A percentile compares a stretch with the other conserved stretches of the same genome.
These are phyloP conservation scores for Ophioninae sp. DNA, from an alignment of 2,888 invertebrate genomes.

Conservation along the genomic window DNA sequence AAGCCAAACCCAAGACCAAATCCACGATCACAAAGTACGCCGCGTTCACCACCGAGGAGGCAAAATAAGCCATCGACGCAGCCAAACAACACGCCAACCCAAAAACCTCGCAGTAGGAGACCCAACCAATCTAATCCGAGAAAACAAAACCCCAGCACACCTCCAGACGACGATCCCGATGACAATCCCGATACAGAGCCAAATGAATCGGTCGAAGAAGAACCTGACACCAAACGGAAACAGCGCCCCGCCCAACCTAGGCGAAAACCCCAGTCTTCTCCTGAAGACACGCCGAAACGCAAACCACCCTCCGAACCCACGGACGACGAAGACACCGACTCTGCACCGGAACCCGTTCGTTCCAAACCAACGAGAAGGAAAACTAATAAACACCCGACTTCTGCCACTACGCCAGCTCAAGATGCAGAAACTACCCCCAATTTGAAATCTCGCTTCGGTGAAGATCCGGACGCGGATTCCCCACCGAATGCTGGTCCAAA, in stretches of 20 bases:
- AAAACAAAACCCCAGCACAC: constrained; percentile 17
- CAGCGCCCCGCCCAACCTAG: constrained; percentile 25
- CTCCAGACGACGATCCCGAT: constrained; percentile 16
- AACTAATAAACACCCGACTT: constrained; percentile 3
- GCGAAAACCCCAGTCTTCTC: constrained; percentile 33
- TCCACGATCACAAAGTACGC: constrained; percentile 16
- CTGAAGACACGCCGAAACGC: constrained; percentile 16
- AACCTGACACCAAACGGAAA: constrained; percentile 31
- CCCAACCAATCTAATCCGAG: constrained; percentile 15
- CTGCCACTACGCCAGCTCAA: neutral
- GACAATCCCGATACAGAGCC: constrained; percentile 11
- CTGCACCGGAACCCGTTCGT: neutral
- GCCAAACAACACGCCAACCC: constrained; percentile 18
- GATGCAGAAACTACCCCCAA: constrained; percentile 28
- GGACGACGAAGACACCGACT: constrained; percentile 13
- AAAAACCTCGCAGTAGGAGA: constrained; percentile 14
- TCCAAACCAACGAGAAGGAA: constrained; percentile 34
- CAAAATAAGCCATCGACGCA: constrained; percentile 16
- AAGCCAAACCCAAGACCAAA: constrained; percentile 15
- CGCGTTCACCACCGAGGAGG: constrained; percentile 16
- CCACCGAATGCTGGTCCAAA: constrained; percentile 48
- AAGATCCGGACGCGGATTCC: constrained; percentile 55
- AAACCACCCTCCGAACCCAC: constrained; percentile 24
- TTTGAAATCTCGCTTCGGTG: constrained; percentile 37
- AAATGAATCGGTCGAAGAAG: constrained; percentile 9